Evolutionary conservation across 1,140 invertebrate species (phyloP).

Genomic region (Alviniconcha marisindica): DNA sequence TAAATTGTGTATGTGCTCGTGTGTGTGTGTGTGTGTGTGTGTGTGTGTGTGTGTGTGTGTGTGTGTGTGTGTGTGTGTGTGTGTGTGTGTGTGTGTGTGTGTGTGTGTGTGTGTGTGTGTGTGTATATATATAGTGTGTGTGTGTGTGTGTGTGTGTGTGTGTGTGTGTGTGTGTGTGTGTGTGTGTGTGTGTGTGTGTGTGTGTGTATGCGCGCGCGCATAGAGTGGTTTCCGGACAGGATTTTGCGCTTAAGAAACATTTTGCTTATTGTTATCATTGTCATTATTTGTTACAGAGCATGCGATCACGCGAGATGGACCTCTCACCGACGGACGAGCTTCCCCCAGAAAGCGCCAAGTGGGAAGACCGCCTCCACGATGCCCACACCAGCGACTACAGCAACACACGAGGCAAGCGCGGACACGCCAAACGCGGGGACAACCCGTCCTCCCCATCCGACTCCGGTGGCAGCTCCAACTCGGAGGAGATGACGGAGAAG

Average conservation of each 20-base stretch:
- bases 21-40: neutral
- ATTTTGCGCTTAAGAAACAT: too few species aligned
- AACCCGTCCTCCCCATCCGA: constrained; percentile 65
- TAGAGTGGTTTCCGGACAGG: too few species aligned
- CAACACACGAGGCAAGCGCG: constrained; percentile 36
- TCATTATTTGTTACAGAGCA: constrained; percentile 25
- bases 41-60: neutral
- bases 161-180: neutral
- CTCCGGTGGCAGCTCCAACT: constrained; percentile 63
- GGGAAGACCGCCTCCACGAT: constrained; percentile 28
- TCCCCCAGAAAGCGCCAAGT: constrained; percentile 31
- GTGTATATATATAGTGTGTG: too few species aligned
- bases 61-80: constrained; percentile 3
- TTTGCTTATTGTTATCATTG: too few species aligned
- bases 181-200: neutral
- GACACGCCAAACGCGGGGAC: constrained; percentile 40
- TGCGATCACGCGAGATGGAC: constrained; percentile 39
- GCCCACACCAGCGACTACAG: constrained; percentile 23
- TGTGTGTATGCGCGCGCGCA: neutral
- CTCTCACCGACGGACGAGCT: constrained; percentile 35
- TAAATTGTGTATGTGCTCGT: neutral
- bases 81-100: too few species aligned
- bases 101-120: constrained; percentile 10
- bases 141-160: too few species aligned
- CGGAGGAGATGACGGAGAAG: constrained; percentile 60